Evolutionary conservation across 2,113 vertebrate genomes (phyloP).

Genomic region (Phyllopteryx taeniolatus): DNA sequence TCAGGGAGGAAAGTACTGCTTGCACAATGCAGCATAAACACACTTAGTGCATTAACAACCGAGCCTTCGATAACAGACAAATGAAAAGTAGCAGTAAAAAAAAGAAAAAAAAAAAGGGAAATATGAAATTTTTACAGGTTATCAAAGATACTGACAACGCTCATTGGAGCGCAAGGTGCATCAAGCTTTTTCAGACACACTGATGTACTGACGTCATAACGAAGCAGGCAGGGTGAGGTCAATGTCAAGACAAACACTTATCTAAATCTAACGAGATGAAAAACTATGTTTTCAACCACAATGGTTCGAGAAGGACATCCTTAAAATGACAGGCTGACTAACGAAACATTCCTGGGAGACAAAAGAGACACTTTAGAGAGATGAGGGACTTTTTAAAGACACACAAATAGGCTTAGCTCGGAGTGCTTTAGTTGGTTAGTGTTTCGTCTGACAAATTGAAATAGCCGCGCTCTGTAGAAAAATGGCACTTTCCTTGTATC

Average conservation of each 20-base stretch:
- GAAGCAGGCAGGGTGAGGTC: slow-evolving; percentile 9
- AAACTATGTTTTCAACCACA: slow-evolving; percentile 11
- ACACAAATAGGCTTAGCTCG: slow-evolving; percentile 1
- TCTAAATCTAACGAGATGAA: slow-evolving; percentile 34
- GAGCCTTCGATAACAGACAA: not conserved
- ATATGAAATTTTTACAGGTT: slow-evolving; percentile 19
- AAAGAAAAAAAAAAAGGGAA: slow-evolving; percentile 1
- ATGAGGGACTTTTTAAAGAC: slow-evolving; percentile 18
- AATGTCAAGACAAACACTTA: slow-evolving; percentile 41
- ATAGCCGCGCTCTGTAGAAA: slow-evolving; percentile 18
- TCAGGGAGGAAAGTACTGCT: slow-evolving; percentile 28
- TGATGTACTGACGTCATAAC: slow-evolving; percentile 8
- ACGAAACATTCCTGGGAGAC: not conserved
- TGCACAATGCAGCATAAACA: not conserved
- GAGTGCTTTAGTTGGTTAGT: slow-evolving; percentile 16
- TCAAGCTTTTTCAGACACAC: not conserved
- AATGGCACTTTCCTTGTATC: slow-evolving; percentile 40
- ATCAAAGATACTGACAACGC: not conserved
- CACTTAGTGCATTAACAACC: slow-evolving; percentile 17
- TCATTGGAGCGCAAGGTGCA: not conserved
- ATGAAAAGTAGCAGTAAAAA: slow-evolving; percentile 3
- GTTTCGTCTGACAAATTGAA: slow-evolving; percentile 24
- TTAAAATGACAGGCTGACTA: slow-evolving; percentile 28
- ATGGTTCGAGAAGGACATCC: slow-evolving; percentile 17
- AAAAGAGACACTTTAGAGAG: slow-evolving; percentile 8